These are phyloP conservation scores for Aeoliscus strigatus DNA, from an alignment of 2,797 vertebrate species.

Conservation along the genomic window DNA sequence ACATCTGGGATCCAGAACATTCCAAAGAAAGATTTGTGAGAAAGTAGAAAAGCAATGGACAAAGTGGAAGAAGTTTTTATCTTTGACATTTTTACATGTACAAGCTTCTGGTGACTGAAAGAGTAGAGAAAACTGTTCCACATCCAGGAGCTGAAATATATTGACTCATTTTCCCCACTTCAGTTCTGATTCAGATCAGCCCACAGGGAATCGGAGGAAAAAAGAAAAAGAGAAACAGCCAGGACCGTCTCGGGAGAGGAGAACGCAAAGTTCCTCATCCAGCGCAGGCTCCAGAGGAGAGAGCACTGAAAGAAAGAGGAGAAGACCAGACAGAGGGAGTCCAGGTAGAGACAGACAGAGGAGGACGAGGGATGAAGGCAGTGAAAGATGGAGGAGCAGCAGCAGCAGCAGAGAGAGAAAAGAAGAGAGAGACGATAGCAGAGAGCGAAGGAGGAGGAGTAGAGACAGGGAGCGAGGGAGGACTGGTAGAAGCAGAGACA, in stretches of 20 bases:
- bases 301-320: slow-evolving; percentile 50
- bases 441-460: slow-evolving; percentile 44
- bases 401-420: slow-evolving; percentile 47
- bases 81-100: too few species aligned
- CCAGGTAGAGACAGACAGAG: slow-evolving; percentile 39
- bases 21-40: too few species aligned
- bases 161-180: slow-evolving; percentile 11
- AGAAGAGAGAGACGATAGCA: slow-evolving; percentile 30
- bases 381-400: slow-evolving; percentile 33
- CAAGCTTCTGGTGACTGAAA: too few species aligned
- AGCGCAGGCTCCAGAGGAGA: slow-evolving; percentile 46
- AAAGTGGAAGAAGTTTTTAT: too few species aligned
- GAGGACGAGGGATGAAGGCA: slow-evolving; percentile 27
- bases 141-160: too few species aligned
- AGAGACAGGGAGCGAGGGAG: slow-evolving; percentile 43
- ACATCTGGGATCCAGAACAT: too few species aligned
- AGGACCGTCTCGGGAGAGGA: slow-evolving; percentile 32
- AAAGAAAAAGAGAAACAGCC: slow-evolving; percentile 19
- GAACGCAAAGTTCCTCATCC: slow-evolving; percentile 53
- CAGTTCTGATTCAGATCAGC: slow-evolving; percentile 67
- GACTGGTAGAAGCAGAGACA: slow-evolving; percentile 36
- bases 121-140: too few species aligned
- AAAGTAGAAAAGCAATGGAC: too few species aligned
- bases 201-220: slow-evolving; percentile 34
- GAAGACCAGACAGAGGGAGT: slow-evolving; percentile 41